Base-by-base conservation (phyloP, 2,888 invertebrate species). In the Plemyria rubiginata region DNA sequence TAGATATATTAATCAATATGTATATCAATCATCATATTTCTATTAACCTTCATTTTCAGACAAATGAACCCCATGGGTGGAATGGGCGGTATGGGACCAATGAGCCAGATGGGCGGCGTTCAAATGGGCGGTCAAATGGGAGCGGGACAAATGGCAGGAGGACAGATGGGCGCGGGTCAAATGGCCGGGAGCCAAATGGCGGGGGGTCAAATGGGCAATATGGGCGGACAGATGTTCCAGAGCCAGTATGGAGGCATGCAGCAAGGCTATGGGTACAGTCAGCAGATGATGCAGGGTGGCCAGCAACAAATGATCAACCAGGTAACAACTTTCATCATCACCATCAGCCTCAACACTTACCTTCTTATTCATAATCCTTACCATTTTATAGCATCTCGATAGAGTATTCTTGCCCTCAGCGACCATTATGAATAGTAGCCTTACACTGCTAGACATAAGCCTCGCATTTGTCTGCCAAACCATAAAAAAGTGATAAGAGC, bases 161-260 rank as follows among this genome's bases (percentile, higher is more conserved):
- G 78, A 0, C 90, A 90, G 56, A 90, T 91, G 88, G 83, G 81
- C 0, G 80, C 79, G 2, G 82, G 81, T 0, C 92, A 91, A 54
- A 90, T 90, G 88, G 83, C 78, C 0, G 81, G 74, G 0, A 78
- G 78, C 0, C 92, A 90, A 58, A 90, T 90, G 76, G 86, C 81
- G 72, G 86, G 81, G 41, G 83, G 78, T 4, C 87, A 60, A 70
- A 89, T 89, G 87, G 84, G 84, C 72, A 87, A 90, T n/a, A 93
- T 93, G 88, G 88, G 90, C 52, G 90, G 88, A 0, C 91, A 93
- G 71, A 94, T 95, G 94, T 95, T 94, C 75, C 93, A 94, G 13
- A 87, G 87, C 0, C 95, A 95, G 76, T 95, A 95, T 65, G 92
- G 93, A 2, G 93, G 94, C 61, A 95, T 95, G 94, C 95, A 95